Percentiles rank a stretch among this genome's conserved stretches.
These are phyloP conservation scores for Eurystomus gularis DNA, from an alignment of 2,113 vertebrate genomes.

Conservation along the genomic window DNA sequence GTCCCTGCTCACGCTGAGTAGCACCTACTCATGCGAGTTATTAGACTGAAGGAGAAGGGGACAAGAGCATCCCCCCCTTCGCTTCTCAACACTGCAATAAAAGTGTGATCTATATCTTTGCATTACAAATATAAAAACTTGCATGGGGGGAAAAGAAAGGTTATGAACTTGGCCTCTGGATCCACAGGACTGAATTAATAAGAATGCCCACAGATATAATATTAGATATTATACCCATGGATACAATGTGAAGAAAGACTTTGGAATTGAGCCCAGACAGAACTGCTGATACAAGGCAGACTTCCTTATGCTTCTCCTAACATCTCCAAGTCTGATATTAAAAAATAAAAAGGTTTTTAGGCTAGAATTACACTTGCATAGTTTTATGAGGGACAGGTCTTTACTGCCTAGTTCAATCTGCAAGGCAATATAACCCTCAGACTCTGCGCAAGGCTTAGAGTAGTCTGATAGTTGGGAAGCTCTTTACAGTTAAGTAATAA, in stretches of 20 bases:
- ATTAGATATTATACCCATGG: not conserved
- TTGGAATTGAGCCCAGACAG: constrained; percentile 40
- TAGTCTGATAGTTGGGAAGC: not conserved
- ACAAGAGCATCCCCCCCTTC: not conserved
- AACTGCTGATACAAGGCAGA: not conserved
- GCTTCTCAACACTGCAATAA: not conserved
- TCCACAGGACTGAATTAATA: constrained; percentile 6
- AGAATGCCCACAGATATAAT: not conserved
- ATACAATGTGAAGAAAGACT: not conserved
- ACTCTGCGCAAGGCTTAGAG: not conserved
- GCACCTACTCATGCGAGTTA: not conserved
- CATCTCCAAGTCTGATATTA: not conserved
- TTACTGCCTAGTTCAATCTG: not conserved
- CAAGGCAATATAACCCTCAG: not conserved
- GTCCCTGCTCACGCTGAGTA: not conserved
- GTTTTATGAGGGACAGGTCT: not conserved
- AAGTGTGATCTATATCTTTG: not conserved
- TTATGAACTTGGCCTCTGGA: constrained; percentile 10
- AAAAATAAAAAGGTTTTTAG: constrained; percentile 18
- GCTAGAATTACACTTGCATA: not conserved
- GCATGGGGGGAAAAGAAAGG: not conserved
- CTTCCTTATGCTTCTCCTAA: not conserved
- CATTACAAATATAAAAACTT: not conserved
- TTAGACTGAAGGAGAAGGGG: not conserved
- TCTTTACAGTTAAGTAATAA: not conserved